These are phyloP conservation scores for Anolis apletophallus DNA, from an alignment of 2,797 vertebrate species.

Conservation along the genomic window DNA sequence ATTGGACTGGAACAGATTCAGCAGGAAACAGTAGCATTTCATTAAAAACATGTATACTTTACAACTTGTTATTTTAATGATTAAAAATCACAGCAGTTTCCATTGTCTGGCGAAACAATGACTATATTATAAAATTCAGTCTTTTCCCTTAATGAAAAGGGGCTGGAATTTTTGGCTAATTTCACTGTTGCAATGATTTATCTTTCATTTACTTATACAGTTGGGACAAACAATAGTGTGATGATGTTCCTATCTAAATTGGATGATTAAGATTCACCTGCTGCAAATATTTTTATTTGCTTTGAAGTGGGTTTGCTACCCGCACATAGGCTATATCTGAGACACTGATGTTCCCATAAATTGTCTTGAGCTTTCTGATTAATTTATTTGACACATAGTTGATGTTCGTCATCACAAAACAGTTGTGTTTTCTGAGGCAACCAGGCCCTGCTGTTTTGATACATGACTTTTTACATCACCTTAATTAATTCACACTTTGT, in stretches of 20 bases:
- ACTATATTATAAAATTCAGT: conserved; percentile 15
- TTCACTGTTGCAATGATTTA: conserved; percentile 66
- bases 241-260: conserved; percentile 55
- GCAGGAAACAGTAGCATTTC: background rate
- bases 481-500: conserved; percentile 65
- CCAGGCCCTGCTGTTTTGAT: conserved; percentile 57
- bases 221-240: conserved; percentile 46
- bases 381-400: conserved; percentile 73
- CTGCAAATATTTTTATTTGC: conserved; percentile 64
- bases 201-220: conserved; percentile 62
- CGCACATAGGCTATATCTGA: conserved; percentile 76
- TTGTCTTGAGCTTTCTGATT: conserved; percentile 69
- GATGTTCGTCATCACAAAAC: conserved; percentile 71
- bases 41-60: background rate
- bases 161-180: conserved; percentile 27
- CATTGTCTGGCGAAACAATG: background rate
- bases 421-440: conserved; percentile 69
- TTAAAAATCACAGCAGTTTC: background rate
- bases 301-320: conserved; percentile 64
- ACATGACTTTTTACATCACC: conserved; percentile 61
- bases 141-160: conserved; percentile 19
- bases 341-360: conserved; percentile 72
- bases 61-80: background rate
- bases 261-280: conserved; percentile 64
- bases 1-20: background rate